Conservation (phyloP, 2,888 invertebrate genomes). For the Aricia artaxerxes region DNA sequence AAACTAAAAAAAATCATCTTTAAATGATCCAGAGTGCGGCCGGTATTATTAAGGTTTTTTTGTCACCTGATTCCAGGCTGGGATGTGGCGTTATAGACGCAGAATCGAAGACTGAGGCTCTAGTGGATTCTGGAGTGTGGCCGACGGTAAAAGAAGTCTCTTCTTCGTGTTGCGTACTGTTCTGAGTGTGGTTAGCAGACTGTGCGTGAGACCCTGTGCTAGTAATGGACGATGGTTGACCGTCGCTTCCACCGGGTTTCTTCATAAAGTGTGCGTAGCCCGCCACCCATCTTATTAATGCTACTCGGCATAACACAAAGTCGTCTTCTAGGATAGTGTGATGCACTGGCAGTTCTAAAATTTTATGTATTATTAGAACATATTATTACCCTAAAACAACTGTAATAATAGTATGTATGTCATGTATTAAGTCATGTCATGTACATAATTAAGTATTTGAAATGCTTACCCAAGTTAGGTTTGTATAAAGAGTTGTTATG, state of each 20-base stretch:
- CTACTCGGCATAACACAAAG: conserved; percentile 88
- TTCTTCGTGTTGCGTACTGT: conserved; percentile 70
- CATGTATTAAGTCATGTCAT: no score
- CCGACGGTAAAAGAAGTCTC: conserved; percentile 74
- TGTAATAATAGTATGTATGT: background rate
- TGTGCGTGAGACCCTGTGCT: conserved; percentile 68
- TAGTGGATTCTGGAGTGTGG: conserved; percentile 73
- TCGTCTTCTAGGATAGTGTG: conserved; percentile 86
- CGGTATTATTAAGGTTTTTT: background rate
- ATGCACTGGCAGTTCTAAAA: conserved; percentile 86
- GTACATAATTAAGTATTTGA: background rate
- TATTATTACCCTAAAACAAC: background rate
- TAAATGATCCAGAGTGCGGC: background rate
- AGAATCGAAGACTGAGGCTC: conserved; percentile 76
- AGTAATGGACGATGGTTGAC: conserved; percentile 73
- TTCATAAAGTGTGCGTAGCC: conserved; percentile 89
- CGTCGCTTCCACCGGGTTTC: conserved; percentile 78
- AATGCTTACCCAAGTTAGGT: conserved; percentile 85
- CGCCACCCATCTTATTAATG: conserved; percentile 93
- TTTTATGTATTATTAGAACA: background rate
- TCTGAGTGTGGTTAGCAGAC: conserved; percentile 66
- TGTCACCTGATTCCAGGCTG: conserved; percentile 82
- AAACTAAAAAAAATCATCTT: background rate
- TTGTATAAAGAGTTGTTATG: conserved; percentile 89
- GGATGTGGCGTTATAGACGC: conserved; percentile 79